Evolutionary conservation across 2,113 vertebrate genomes (phyloP), one percentile per base, ranked within the genome.

Genomic region (Phoxinus phoxinus): DNA sequence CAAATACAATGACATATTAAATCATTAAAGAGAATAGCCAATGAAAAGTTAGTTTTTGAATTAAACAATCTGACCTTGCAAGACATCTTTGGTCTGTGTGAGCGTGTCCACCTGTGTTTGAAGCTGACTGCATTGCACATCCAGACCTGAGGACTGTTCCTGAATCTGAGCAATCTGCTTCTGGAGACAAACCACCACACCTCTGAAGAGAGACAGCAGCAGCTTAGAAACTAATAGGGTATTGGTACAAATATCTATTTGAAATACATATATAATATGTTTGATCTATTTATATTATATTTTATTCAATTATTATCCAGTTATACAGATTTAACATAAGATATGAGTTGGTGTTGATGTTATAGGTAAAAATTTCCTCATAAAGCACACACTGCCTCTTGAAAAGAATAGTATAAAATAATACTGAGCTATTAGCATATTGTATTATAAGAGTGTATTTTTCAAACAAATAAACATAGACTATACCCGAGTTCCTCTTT

Each of bases 401-500:
- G 0, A 67, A 67, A 67, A 35, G 2, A 67, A 46, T 30, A 46
- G 12, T 15, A 44, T 25, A 17, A 73, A 44, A 51, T 6, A 48
- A 75, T 48, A 48, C 13, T 27, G 41, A 74, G 3, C 41, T 75
- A 46, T 76, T 35, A 37, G 17, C 23, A 23, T 23, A 4, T 77
- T 35, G 11, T 37, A 37, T 6, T n/a, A 23, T 77, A 3, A 27
- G 44, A 75, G 19, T 46, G 10, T 23, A 2, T 73, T 73, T 51
- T 46, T 25, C 6, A 53, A 15, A 65, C 56, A 37, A 23, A 80
- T 32, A 44, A 46, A 86, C 53, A 86, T 32, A 75, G 27, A 35
- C 23, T 65, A 23, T 92, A 97, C 96, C 96, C 94, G 86, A 94
- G 92, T 48, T 95, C 93, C 88, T 93, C 87, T 5, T 95, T 89